Conservation (phyloP, 92 coral and sea anemone genomes). For the Heteractis magnifica region DNA sequence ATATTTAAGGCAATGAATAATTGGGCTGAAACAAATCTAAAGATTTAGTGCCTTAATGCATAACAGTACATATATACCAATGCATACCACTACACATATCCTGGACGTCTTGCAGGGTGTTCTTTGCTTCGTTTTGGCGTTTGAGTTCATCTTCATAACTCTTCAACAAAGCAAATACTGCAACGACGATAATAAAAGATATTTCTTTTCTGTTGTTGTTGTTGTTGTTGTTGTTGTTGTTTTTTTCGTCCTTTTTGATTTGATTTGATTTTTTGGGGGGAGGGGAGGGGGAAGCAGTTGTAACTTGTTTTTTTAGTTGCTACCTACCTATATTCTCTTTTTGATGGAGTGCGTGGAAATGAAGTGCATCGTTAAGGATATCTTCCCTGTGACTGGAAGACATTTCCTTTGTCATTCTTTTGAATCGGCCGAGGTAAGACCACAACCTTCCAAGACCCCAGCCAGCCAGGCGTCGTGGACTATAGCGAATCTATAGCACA, state of each 20-base stretch:
- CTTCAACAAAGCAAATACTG: conserved; percentile 1
- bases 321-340: conserved; percentile 33
- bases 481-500: conserved; percentile 41
- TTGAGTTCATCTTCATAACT: conserved; percentile 9
- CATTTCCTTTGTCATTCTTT: conserved; percentile 67
- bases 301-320: not conserved
- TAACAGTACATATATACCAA: not conserved
- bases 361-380: conserved; percentile 54
- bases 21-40: conserved; percentile 16
- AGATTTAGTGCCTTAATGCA: conserved; percentile 12
- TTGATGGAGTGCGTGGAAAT: conserved; percentile 49
- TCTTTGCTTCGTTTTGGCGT: conserved; percentile 4
- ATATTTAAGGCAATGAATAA: conserved; percentile 17
- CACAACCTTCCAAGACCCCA: conserved; percentile 66
- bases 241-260: not conserved
- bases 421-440: conserved; percentile 59
- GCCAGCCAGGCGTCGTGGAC: conserved; percentile 59
- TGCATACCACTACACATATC: conserved; percentile 10
- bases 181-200: conserved; percentile 10
- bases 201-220: not conserved
- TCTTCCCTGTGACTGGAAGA: conserved; percentile 59
- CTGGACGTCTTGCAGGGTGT: conserved; percentile 17
- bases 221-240: not conserved
- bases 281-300: not conserved
- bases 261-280: not conserved